Conservation (phyloP, 2,888 invertebrate genomes). For the Orthosia gothica region DNA sequence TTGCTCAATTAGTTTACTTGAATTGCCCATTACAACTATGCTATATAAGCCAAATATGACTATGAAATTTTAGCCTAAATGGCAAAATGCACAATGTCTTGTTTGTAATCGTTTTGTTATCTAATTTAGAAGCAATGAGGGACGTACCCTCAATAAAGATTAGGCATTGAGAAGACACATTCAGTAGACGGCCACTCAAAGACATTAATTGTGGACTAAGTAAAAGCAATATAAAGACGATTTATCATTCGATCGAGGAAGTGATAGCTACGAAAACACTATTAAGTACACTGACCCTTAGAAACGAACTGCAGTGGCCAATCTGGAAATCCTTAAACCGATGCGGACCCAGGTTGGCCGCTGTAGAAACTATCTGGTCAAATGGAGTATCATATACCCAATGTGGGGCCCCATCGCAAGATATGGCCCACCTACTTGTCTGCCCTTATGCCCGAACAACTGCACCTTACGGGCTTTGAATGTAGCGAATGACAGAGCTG, state of each 20-base stretch:
- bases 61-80: conserved; percentile 28
- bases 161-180: conserved; percentile 23
- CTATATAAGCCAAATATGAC: conserved; percentile 15
- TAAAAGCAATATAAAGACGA: conserved; percentile 15
- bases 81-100: conserved; percentile 2
- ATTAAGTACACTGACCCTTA: no score
- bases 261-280: not conserved
- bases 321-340: no score
- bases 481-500: no score
- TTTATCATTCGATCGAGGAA: not conserved
- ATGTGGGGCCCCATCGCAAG: no score
- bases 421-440: no score
- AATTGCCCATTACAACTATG: conserved; percentile 24
- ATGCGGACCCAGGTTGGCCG: no score
- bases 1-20: conserved; percentile 43
- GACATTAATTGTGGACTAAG: conserved; percentile 16
- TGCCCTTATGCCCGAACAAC: no score
- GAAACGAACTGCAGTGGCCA: no score
- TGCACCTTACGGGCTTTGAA: no score
- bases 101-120: conserved; percentile 16
- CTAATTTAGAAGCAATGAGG: conserved; percentile 16
- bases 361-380: no score
- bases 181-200: not conserved
- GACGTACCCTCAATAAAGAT: conserved; percentile 11
- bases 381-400: no score